Evolutionary conservation across 2,797 vertebrate species (phyloP).

Genomic region (Falco concolor): DNA sequence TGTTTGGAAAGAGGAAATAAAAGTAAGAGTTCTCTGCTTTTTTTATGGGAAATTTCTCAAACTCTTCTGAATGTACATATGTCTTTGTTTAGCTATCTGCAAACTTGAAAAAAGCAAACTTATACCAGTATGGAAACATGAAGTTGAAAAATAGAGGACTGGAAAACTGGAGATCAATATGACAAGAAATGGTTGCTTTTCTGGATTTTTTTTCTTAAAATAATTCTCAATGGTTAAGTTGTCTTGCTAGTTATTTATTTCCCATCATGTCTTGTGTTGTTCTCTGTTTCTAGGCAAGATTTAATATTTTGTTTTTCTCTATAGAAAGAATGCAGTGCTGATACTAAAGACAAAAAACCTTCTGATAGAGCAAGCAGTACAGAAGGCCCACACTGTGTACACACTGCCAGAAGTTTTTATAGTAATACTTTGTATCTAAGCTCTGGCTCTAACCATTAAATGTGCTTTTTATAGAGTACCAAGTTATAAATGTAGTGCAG

Average conservation of each 20-base stretch:
- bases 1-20: background rate
- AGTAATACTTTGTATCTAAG: conserved; percentile 81
- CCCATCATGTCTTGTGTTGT: background rate
- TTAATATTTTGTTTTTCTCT: conserved; percentile 36
- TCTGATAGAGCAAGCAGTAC: conserved; percentile 45
- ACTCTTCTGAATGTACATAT: background rate
- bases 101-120: background rate
- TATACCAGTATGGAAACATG: background rate
- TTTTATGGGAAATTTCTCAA: background rate
- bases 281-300: conserved; percentile 21
- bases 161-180: background rate
- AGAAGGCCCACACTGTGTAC: conserved; percentile 64
- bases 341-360: conserved; percentile 47
- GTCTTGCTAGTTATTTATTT: conserved; percentile 17
- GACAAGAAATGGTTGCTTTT: conserved; percentile 24
- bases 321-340: conserved; percentile 6
- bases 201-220: conserved; percentile 35
- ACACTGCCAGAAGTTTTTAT: conserved; percentile 78
- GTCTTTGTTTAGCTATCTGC: background rate
- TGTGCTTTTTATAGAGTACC: conserved; percentile 84
- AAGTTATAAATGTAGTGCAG: conserved; percentile 85
- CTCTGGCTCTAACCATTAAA: conserved; percentile 80
- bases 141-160: conserved; percentile 29
- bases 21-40: background rate
- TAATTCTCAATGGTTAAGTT: conserved; percentile 22